phyloP scores from a whole-genome alignment of 2,888 invertebrate species.

The Azorinus chamasolen region DNA sequence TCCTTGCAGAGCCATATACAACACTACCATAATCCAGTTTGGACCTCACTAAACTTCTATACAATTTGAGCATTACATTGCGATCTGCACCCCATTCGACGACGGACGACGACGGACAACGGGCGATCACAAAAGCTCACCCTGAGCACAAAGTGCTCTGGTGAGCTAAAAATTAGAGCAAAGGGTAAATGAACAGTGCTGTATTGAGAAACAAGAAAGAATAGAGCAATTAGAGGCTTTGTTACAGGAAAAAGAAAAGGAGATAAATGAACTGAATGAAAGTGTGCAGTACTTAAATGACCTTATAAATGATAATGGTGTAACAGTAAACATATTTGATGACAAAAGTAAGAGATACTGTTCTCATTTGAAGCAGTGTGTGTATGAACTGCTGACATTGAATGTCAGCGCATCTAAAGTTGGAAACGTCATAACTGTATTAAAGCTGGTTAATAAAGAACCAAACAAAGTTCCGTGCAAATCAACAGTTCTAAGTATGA shows the following conservation, averaged over 20 bases:
- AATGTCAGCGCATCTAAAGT: constrained; percentile 49
- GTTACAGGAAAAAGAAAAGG: constrained; percentile 5
- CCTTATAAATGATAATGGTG: constrained; percentile 9
- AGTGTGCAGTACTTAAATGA: constrained; percentile 18
- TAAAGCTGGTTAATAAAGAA: constrained; percentile 41
- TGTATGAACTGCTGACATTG: constrained; percentile 43
- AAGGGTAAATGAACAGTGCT: too few relatives aligned
- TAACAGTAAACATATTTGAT: constrained; percentile 29
- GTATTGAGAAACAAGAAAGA: too few relatives aligned
- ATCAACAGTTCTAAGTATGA: constrained; percentile 48
- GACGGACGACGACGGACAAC: too few relatives aligned
- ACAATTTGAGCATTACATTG: too few relatives aligned
- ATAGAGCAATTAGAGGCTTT: too few relatives aligned
- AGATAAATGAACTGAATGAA: constrained; percentile 6
- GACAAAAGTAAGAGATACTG: constrained; percentile 28
- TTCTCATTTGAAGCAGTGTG: constrained; percentile 31
- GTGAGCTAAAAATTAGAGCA: too few relatives aligned
- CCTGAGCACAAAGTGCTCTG: too few relatives aligned
- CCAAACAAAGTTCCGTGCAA: constrained; percentile 35
- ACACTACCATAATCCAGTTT: too few relatives aligned
- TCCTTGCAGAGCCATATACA: too few relatives aligned
- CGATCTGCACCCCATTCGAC: too few relatives aligned
- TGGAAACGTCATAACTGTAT: constrained; percentile 21
- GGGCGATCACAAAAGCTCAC: too few relatives aligned
- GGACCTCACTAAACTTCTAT: too few relatives aligned